A percentile compares a stretch with the other conserved stretches of the same genome.
phyloP scores from a whole-genome alignment of 2,888 invertebrate genomes.

The Sclerodermus sp. region DNA sequence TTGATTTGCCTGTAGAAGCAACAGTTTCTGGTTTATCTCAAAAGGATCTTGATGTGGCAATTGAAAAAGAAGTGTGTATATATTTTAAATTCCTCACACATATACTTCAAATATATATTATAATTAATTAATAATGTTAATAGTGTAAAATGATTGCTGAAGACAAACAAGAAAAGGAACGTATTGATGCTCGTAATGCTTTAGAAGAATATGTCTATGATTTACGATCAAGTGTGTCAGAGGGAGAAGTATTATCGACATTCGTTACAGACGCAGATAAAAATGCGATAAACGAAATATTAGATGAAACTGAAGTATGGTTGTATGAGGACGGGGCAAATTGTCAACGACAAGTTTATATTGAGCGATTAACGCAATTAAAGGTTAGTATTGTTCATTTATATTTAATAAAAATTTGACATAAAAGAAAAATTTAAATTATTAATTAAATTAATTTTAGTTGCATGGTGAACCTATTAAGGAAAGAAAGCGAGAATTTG shows the following conservation, averaged over 20 bases:
- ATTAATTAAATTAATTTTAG: conserved; percentile 50
- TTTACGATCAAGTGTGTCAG: conserved; percentile 82
- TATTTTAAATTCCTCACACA: not conserved
- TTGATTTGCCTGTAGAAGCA: conserved; percentile 84
- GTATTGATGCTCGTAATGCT: conserved; percentile 93
- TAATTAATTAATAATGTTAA: conserved; percentile 18
- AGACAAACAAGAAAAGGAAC: conserved; percentile 91
- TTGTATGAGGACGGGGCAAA: conserved; percentile 97
- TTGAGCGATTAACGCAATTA: conserved; percentile 42
- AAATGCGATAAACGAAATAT: conserved; percentile 63
- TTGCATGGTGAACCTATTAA: conserved; percentile 88
- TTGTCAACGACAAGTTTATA: conserved; percentile 74
- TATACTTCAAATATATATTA: not conserved
- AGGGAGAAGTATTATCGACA: conserved; percentile 73
- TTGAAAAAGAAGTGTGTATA: conserved; percentile 75
- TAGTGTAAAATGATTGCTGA: conserved; percentile 80
- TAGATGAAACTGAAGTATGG: conserved; percentile 93
- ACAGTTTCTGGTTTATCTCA: conserved; percentile 72
- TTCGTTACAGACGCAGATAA: conserved; percentile 77
- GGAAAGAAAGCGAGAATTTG: conserved; percentile 78
- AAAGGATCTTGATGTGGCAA: conserved; percentile 71
- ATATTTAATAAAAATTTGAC: not conserved
- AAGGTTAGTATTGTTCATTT: conserved; percentile 31
- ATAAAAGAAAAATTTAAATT: not conserved
- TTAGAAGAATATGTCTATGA: conserved; percentile 99